These are phyloP conservation scores for Meloidogyne chitwoodi DNA, from an alignment of 1,140 invertebrate genomes.

Conservation along the genomic window DNA sequence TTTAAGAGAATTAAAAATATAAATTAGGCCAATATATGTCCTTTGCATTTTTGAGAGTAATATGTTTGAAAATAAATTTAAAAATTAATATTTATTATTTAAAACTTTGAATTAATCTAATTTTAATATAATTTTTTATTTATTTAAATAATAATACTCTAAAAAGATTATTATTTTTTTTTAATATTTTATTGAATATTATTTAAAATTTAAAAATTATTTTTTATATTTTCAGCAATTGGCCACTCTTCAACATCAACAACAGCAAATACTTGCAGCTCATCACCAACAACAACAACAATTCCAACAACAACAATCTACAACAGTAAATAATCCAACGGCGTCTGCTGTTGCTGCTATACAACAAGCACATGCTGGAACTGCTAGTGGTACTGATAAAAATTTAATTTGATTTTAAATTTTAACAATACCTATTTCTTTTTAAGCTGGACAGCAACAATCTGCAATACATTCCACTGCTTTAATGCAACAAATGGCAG, in stretches of 20 bases:
- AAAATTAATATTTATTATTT: too few species aligned
- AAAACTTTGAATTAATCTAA: too few species aligned
- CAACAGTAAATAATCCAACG: background rate
- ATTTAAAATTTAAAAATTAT: background rate
- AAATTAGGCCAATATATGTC: too few species aligned
- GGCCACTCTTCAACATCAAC: constrained; percentile 23
- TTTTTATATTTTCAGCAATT: constrained; percentile 15
- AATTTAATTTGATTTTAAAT: background rate
- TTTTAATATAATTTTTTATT: too few species aligned
- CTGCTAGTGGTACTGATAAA: background rate
- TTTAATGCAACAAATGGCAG: background rate
- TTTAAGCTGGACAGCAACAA: background rate
- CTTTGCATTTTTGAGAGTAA: too few species aligned
- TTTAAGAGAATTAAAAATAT: too few species aligned
- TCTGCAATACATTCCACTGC: constrained; percentile 2
- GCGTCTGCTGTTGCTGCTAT: constrained; percentile 1
- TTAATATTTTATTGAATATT: background rate
- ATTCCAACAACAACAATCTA: background rate
- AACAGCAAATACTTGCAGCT: constrained; percentile 16
- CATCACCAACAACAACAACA: constrained; percentile 28
- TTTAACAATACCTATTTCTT: background rate
- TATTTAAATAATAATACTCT: too few species aligned
- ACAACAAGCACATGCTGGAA: constrained; percentile 4
- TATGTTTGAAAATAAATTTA: too few species aligned
- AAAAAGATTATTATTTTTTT: background rate